Evolutionary conservation across 2,113 vertebrate species (phyloP).

Genomic region (Anthoscopus minutus): DNA sequence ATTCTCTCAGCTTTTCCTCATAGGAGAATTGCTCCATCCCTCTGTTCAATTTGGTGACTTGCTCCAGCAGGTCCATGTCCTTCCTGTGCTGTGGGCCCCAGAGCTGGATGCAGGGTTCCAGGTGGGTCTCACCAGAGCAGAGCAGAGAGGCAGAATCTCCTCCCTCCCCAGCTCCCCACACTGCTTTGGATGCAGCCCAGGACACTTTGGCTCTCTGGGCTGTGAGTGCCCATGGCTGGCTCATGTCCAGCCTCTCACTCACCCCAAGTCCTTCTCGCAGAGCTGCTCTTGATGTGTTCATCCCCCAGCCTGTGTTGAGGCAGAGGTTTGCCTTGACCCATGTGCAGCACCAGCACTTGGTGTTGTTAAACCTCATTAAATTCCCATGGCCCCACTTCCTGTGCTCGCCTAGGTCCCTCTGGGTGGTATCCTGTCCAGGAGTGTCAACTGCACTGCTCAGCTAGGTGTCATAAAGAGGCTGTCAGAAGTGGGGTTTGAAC

Average conservation of each 20-base stretch:
- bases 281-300: rapidly evolving
- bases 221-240: rapidly evolving
- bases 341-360: background rate
- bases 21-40: rapidly evolving
- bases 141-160: rapidly evolving
- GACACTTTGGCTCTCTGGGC: background rate
- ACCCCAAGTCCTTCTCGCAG: rapidly evolving
- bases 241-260: rapidly evolving
- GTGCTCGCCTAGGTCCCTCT: background rate
- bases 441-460: background rate
- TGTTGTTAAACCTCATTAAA: background rate
- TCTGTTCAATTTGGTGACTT: background rate
- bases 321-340: rapidly evolving
- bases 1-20: background rate
- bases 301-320: rapidly evolving
- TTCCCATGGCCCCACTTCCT: rapidly evolving
- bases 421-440: background rate
- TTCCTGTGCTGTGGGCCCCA: rapidly evolving
- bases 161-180: rapidly evolving
- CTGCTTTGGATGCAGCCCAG: background rate
- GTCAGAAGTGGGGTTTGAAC: constrained; percentile 48
- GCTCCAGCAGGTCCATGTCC: rapidly evolving
- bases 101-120: background rate
- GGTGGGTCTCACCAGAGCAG: background rate
- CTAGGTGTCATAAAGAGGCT: background rate